Base-by-base conservation (phyloP, 2,113 vertebrate species). In the Heptranchias perlo region DNA sequence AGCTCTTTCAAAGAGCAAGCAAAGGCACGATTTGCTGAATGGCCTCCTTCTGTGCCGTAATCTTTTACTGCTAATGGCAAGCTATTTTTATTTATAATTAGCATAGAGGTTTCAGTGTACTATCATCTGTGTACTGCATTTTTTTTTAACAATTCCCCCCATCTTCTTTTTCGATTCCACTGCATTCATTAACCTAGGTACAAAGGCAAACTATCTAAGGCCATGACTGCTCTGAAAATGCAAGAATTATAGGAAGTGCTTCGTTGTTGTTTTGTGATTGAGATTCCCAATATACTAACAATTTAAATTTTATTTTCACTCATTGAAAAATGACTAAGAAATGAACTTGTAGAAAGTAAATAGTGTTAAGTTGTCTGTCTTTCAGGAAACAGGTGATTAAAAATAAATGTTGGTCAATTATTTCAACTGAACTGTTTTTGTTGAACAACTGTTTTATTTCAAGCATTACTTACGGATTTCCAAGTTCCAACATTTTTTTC, bases 401-500 rank as follows among this genome's bases (percentile, higher is more conserved):
- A 91, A 87, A 13, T 87, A 52, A 28, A 93, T 44, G 76, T 44
- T 62, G 23, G 39, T 82, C 39, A 44, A 82, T 47, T 82, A 82
- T 82, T 82, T 82, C 39, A 44, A 7, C 78, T 44, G 78, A 44
- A 82, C 58, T 8, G n/a, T 92, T 93, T 93, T n/a, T 21, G 18
- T 31, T 35, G 1, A 73, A 94, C 54, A 58, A 49, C 54, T 93
- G 25, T 95, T 73, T 28, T 47, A 8, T 18, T n/a, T 44, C 39
- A 86, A 49, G 62, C 13, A 4, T 2, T 5, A 98, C 97, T 97
- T 97, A 99, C 99, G 0, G 99, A 99, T 97, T 99, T 99, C 99
- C 99, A 99, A 0, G 99, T 99, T 96, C 98, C 98, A 96, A 99
- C 99, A 96, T 99, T 99, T 96, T 99, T 98, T 97, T 99, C 99